Percentiles rank a stretch among this genome's conserved stretches.
Conservation (phyloP, 2,113 vertebrate genomes). For the Bambusicola thoracicus region DNA sequence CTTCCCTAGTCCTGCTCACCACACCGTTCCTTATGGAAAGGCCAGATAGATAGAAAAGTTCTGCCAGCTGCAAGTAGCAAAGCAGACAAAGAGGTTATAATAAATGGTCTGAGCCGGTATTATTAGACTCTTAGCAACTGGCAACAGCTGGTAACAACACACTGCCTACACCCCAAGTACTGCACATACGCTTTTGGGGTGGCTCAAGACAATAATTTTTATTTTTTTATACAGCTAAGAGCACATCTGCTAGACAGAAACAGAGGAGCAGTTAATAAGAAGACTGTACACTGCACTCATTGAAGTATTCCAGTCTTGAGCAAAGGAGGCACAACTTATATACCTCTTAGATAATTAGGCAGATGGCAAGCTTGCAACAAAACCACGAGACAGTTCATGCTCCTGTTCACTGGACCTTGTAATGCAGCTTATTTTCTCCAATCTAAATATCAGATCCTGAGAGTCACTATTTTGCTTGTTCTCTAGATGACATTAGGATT, state of each 20-base stretch:
- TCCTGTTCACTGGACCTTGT: slow-evolving; percentile 43
- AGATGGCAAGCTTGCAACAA: slow-evolving; percentile 53
- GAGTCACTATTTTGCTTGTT: slow-evolving; percentile 39
- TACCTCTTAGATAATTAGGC: not conserved
- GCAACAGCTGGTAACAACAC: not conserved
- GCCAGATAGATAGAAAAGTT: not conserved
- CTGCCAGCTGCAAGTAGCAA: not conserved
- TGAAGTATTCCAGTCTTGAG: not conserved
- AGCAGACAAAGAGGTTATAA: not conserved
- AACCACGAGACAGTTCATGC: slow-evolving; percentile 34
- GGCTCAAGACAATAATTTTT: too few species aligned
- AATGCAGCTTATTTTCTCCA: slow-evolving; percentile 73
- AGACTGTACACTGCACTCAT: not conserved
- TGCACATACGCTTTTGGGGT: not conserved
- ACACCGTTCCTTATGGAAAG: not conserved
- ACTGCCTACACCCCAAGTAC: not conserved
- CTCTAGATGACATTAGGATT: slow-evolving; percentile 27
- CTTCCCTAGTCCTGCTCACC: too few species aligned
- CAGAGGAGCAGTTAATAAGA: not conserved
- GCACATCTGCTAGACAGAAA: not conserved
- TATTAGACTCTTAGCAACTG: not conserved
- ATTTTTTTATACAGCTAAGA: not conserved
- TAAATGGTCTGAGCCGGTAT: not conserved
- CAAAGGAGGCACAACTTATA: not conserved
- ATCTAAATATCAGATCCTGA: slow-evolving; percentile 61